Percentiles rank a stretch among this genome's conserved stretches.
Evolutionary conservation across 2,888 invertebrate genomes (phyloP).

Genomic region (Teleogryllus oceanicus): DNA sequence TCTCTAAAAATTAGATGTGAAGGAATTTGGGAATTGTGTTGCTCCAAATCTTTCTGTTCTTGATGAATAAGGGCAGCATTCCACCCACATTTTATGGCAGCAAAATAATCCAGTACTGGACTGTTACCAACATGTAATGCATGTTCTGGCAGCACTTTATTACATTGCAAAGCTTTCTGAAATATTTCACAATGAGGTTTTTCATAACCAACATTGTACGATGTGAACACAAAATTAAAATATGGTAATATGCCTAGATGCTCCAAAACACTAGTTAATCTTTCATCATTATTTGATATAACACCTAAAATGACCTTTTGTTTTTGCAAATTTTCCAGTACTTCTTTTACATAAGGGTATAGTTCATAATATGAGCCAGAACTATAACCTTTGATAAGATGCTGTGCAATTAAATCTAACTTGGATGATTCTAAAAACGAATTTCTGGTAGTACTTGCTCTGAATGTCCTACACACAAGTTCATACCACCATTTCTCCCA

Average conservation of each 20-base stretch:
- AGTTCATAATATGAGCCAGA: background rate
- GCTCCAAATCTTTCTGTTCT: background rate
- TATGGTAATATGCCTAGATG: background rate
- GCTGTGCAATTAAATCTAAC: background rate
- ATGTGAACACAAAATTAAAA: slow-evolving; percentile 12
- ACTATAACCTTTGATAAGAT: background rate
- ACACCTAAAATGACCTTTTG: background rate
- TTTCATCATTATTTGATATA: slow-evolving; percentile 21
- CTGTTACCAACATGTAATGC: slow-evolving; percentile 18
- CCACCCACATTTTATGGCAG: background rate
- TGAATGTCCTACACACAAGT: background rate
- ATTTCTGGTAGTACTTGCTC: background rate
- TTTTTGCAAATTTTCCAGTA: background rate
- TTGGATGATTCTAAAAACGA: background rate
- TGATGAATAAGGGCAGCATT: slow-evolving; percentile 2
- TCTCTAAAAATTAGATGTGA: background rate
- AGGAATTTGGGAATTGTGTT: background rate
- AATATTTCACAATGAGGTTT: slow-evolving; percentile 19
- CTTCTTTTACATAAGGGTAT: too few relatives aligned
- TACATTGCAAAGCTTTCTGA: background rate
- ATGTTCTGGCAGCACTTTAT: background rate
- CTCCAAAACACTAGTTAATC: background rate
- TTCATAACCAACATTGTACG: background rate
- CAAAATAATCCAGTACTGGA: background rate
- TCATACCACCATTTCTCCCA: slow-evolving; percentile 23